These are phyloP conservation scores for Philopotamus ludificatus DNA, from an alignment of 1,140 invertebrate species.

Conservation along the genomic window DNA sequence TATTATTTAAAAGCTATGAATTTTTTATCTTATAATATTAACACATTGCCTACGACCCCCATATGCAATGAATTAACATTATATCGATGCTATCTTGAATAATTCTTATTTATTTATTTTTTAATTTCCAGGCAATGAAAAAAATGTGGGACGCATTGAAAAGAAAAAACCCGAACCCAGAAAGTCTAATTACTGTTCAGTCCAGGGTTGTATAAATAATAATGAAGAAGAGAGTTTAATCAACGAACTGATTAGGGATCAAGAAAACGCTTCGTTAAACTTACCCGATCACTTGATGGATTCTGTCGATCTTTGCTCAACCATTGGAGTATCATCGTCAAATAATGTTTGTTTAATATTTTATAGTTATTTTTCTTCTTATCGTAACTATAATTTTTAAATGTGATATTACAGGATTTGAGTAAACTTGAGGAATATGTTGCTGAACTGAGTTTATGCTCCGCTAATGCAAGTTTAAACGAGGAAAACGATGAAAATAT, in stretches of 20 bases:
- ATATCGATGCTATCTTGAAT: constrained; percentile 11
- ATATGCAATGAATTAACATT: constrained; percentile 12
- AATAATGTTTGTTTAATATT: constrained; percentile 8
- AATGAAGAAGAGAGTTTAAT: neutral
- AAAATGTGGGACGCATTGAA: constrained; percentile 4
- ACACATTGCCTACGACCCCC: neutral
- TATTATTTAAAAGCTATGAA: neutral
- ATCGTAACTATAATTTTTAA: neutral
- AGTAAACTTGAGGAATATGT: constrained; percentile 68
- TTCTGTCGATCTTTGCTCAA: neutral
- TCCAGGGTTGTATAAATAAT: neutral
- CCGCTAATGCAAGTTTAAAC: constrained; percentile 13
- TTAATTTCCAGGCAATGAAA: constrained; percentile 12
- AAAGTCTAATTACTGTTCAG: constrained; percentile 2
- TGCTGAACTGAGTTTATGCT: constrained; percentile 50
- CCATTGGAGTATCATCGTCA: constrained; percentile 14
- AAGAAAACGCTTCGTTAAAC: neutral
- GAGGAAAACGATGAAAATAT: constrained; percentile 84
- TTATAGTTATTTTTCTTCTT: neutral
- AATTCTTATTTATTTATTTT: neutral
- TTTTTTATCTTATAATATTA: neutral
- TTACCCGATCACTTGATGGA: constrained; percentile 14
- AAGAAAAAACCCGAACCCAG: constrained; percentile 30
- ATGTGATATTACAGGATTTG: constrained; percentile 58
- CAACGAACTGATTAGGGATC: neutral